Conservation (phyloP, 1,140 invertebrate genomes). For the Philotrypesis tridentata region DNA sequence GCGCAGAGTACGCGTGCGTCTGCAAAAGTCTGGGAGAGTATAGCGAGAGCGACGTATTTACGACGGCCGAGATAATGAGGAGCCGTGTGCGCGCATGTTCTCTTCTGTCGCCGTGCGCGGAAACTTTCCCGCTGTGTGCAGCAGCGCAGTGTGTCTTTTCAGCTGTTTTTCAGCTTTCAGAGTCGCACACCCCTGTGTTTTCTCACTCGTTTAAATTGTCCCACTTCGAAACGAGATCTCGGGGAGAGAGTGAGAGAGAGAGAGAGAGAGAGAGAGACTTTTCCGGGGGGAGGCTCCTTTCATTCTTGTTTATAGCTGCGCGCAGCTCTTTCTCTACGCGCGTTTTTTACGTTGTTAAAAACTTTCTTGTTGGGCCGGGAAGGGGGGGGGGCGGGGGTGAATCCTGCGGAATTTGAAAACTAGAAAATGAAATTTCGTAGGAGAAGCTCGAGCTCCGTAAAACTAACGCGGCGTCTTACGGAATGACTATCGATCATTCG, state of each 20-base stretch:
- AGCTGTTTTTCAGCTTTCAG: background rate
- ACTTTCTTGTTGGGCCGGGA: too few relatives aligned
- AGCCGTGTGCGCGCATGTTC: background rate
- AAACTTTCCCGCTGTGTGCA: background rate
- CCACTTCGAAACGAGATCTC: constrained; percentile 9
- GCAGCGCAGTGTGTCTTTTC: background rate
- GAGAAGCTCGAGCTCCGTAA: background rate
- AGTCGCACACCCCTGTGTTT: background rate
- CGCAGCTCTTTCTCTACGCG: too few relatives aligned
- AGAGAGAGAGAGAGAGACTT: too few relatives aligned
- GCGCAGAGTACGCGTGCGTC: too few relatives aligned
- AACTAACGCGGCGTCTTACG: background rate
- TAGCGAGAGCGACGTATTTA: background rate
- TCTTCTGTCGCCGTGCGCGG: too few relatives aligned
- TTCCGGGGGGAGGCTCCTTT: too few relatives aligned
- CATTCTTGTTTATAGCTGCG: too few relatives aligned
- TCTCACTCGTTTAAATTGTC: background rate
- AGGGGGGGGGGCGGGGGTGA: too few relatives aligned
- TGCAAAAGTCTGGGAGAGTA: background rate
- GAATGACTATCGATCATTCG: background rate
- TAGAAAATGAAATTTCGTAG: background rate
- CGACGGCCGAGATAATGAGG: constrained; percentile 19
- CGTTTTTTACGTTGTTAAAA: too few relatives aligned
- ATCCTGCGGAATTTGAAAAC: background rate
- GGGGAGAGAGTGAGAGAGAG: background rate